Base-by-base conservation (phyloP, 2,113 vertebrate species). In the Seriola dumerili region DNA sequence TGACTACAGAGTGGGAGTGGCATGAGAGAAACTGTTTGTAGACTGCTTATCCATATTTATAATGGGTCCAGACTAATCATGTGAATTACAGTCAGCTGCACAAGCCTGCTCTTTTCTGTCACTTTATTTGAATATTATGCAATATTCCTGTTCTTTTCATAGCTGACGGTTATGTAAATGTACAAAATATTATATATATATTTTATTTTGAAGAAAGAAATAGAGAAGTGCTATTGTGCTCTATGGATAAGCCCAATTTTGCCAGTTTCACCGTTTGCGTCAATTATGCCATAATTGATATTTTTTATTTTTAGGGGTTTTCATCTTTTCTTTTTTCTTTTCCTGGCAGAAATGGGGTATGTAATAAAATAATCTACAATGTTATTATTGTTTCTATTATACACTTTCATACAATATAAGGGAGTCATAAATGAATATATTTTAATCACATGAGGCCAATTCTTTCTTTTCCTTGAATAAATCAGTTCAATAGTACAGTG, bases 1-100 rank as follows among this genome's bases (percentile, higher is more conserved):
- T 87, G 91, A 73, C 82, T 72, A 92, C 92, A 79, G 19, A 38
- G 38, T 38, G 38, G 40, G 40, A 46, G n/a, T 0, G 13, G 16
- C 58, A 42, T 4, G 75, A 59, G 44, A 78, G 68, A 72, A 69
- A 32, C 23, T 72, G 81, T 81, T 81, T 80, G 40, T 66, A 64
- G 36, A 71, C 67, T 19, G 55, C 23, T 25, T 42, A 61, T 85
- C 73, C 40, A 68, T 42, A 74, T 36, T 78, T 81, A 13, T 9
- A 67, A 71, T 75, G 54, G 80, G 69, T 44, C 36, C 2, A 36
- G 29, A 23, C 63, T 36, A 54, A 64, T 79, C 62, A 68, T 66
- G 81, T 10, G 5, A 48, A 17, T 34, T 9, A 57, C 5, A 70
- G 36, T 62, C 65, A 36, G 13, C 63, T 25, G 50, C 34, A 76